phyloP scores from a whole-genome alignment of 2,888 invertebrate genomes.

The Phoenoteleia sp. region DNA sequence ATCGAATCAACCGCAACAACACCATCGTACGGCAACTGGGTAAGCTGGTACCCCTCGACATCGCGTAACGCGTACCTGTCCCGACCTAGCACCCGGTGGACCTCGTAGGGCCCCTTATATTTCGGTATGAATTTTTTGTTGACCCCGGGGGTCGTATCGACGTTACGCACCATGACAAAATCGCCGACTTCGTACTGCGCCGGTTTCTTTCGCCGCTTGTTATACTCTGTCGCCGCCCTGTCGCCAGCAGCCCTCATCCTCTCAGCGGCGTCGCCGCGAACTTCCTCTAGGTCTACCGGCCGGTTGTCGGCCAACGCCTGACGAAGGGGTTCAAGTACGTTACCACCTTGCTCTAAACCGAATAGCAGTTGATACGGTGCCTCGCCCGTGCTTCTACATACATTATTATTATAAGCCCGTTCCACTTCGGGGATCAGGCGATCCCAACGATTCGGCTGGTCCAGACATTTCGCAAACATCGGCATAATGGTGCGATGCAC shows the following conservation, averaged over 20 bases:
- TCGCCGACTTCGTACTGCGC: background rate
- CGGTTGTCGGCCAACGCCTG: background rate
- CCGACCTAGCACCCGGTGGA: background rate
- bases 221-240: background rate
- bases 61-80: conserved; percentile 19
- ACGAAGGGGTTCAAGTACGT: background rate
- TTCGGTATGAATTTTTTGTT: conserved; percentile 2
- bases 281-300: background rate
- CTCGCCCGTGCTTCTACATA: background rate
- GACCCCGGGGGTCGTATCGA: background rate
- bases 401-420: background rate
- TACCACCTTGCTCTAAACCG: background rate
- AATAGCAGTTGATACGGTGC: background rate
- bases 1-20: background rate
- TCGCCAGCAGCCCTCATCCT: background rate
- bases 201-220: background rate
- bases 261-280: background rate
- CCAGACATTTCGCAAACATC: too few species aligned
- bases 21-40: background rate
- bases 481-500: too few species aligned
- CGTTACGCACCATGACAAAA: too few species aligned
- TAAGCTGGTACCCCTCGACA: conserved; percentile 6
- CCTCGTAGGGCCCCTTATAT: conserved; percentile 11
- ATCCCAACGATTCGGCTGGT: too few species aligned
- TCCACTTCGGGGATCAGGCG: background rate